Evolutionary conservation across 2,888 invertebrate genomes (phyloP).

Genomic region (Drosophila conformis): DNA sequence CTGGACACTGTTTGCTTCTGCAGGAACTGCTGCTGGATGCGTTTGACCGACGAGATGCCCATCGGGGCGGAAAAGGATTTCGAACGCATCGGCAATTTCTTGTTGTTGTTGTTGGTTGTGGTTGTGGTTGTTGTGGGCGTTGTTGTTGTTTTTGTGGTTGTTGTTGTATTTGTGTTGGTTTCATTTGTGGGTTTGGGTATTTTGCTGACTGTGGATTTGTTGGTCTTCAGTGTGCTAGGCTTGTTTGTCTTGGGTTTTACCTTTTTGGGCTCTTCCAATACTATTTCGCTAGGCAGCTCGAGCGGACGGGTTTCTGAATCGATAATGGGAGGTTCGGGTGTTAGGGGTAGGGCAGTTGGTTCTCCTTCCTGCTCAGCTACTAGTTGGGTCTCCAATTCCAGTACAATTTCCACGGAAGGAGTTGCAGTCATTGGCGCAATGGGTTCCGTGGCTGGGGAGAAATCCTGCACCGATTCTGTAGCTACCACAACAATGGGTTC

Average conservation of each 20-base stretch:
- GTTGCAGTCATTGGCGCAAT: conserved; percentile 36
- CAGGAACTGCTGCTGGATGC: conserved; percentile 82
- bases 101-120: conserved; percentile 27
- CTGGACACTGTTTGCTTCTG: conserved; percentile 68
- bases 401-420: conserved; percentile 34
- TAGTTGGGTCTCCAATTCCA: conserved; percentile 2
- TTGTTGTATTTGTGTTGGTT: conserved; percentile 30
- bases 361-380: not conserved
- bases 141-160: conserved; percentile 19
- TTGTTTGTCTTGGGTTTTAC: conserved; percentile 46
- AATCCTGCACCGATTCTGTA: not conserved
- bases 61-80: conserved; percentile 84
- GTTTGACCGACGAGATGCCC: conserved; percentile 82
- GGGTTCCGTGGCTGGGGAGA: not conserved
- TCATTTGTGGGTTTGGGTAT: conserved; percentile 77
- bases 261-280: conserved; percentile 69
- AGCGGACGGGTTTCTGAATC: conserved; percentile 65
- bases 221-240: conserved; percentile 31
- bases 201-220: conserved; percentile 60
- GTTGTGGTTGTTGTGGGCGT: conserved; percentile 35
- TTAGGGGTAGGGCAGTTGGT: conserved; percentile 36
- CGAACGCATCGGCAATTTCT: conserved; percentile 80
- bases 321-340: conserved; percentile 52
- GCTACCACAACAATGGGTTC: not conserved
- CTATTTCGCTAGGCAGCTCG: conserved; percentile 63